Evolutionary conservation across 2,888 invertebrate genomes (phyloP).

Genomic region (Metellina segmentata): DNA sequence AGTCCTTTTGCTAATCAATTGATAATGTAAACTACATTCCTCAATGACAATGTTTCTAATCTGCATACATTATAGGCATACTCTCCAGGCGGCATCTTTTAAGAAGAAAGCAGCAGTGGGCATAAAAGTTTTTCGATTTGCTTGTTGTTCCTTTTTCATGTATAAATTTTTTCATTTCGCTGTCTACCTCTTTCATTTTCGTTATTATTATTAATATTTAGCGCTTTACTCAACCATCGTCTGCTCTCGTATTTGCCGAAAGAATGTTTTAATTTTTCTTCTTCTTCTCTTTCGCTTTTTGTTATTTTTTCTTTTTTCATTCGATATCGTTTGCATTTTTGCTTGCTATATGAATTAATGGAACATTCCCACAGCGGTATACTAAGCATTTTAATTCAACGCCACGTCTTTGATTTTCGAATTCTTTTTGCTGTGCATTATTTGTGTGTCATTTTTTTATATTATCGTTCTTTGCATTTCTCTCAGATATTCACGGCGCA

Average conservation of each 20-base stretch:
- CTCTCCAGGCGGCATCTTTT: constrained; percentile 21
- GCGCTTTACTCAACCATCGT: constrained; percentile 52
- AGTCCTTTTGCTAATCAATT: constrained; percentile 67
- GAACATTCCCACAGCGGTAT: constrained; percentile 44
- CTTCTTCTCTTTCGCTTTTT: not conserved
- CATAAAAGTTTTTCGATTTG: constrained; percentile 65
- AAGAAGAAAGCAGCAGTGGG: constrained; percentile 28
- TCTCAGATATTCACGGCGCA: constrained; percentile 30
- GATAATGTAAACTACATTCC: constrained; percentile 75
- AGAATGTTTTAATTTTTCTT: constrained; percentile 71
- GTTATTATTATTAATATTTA: constrained; percentile 66
- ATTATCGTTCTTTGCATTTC: not conserved
- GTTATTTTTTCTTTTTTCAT: constrained; percentile 41
- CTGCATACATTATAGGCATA: constrained; percentile 70
- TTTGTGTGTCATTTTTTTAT: constrained; percentile 26
- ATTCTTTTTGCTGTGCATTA: constrained; percentile 47
- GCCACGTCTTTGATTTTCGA: constrained; percentile 68
- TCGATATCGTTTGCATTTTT: constrained; percentile 59
- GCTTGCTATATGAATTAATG: constrained; percentile 55
- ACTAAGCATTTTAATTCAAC: constrained; percentile 69
- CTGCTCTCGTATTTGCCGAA: constrained; percentile 64
- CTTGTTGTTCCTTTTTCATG: constrained; percentile 43
- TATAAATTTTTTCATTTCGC: not conserved
- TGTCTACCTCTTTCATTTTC: not conserved
- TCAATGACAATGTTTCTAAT: constrained; percentile 76